Conservation (phyloP, 2,113 vertebrate genomes). For the zebrafish (Danio rerio) region GRCz12tu NC_133183.1:13520501-13521000, state of each 20-base stretch:
- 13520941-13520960: conserved; percentile 60
- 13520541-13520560: conserved; percentile 44
- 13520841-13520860: conserved; percentile 58
- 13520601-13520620: conserved; percentile 52
- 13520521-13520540: conserved; percentile 24
- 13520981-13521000: conserved; percentile 44
- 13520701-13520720: conserved; percentile 7
- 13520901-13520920: conserved; percentile 58
- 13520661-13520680: conserved; percentile 52
- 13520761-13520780: conserved; percentile 16
- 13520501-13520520: conserved; percentile 12
- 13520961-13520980: conserved; percentile 57
- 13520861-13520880: conserved; percentile 63
- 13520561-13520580: conserved; percentile 62
- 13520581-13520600: conserved; percentile 50
- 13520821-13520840: conserved; percentile 40
- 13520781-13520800: conserved; percentile 22
- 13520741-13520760: conserved; percentile 15
- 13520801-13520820: conserved; percentile 46
- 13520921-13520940: conserved; percentile 35
- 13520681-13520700: conserved; percentile 34
- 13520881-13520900: conserved; percentile 57
- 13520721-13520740: conserved; percentile 35
- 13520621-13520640: conserved; percentile 34
- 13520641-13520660: conserved; percentile 55